Conservation (phyloP, 2,888 invertebrate genomes). For the Apodemia duryi region DNA sequence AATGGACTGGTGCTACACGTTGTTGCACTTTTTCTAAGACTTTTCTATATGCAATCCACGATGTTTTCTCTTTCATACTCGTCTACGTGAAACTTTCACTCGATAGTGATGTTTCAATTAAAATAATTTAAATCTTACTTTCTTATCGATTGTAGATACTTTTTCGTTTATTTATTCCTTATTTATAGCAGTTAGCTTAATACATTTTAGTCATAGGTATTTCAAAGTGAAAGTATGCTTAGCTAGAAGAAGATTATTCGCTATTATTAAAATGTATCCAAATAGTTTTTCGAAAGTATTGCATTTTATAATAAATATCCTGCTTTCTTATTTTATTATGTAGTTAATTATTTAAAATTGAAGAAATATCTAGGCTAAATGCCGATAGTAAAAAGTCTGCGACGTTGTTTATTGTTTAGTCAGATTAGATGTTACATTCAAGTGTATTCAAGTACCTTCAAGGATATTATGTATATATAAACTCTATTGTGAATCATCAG, state of each 20-base stretch:
- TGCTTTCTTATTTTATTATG: too few species aligned
- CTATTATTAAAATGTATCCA: background rate
- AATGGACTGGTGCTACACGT: conserved; percentile 46
- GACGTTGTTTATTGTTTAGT: too few species aligned
- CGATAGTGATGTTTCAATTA: conserved; percentile 54
- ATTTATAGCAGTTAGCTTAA: background rate
- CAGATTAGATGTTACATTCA: too few species aligned
- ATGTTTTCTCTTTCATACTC: conserved; percentile 62
- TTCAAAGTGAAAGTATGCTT: background rate
- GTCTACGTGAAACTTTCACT: conserved; percentile 58
- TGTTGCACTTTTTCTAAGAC: conserved; percentile 49
- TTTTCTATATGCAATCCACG: conserved; percentile 43
- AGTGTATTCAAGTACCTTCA: too few species aligned
- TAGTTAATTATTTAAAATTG: too few species aligned
- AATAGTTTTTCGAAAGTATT: background rate
- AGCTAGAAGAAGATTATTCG: background rate
- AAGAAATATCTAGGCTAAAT: too few species aligned
- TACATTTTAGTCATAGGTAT: background rate
- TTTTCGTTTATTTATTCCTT: background rate
- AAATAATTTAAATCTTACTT: conserved; percentile 31
- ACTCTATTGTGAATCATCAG: too few species aligned
- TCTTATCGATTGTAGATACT: conserved; percentile 1
- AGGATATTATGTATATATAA: too few species aligned
- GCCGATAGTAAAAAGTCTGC: too few species aligned
- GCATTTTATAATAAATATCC: background rate